phyloP scores from a whole-genome alignment of 2,888 invertebrate species.

The Julus scanicus region DNA sequence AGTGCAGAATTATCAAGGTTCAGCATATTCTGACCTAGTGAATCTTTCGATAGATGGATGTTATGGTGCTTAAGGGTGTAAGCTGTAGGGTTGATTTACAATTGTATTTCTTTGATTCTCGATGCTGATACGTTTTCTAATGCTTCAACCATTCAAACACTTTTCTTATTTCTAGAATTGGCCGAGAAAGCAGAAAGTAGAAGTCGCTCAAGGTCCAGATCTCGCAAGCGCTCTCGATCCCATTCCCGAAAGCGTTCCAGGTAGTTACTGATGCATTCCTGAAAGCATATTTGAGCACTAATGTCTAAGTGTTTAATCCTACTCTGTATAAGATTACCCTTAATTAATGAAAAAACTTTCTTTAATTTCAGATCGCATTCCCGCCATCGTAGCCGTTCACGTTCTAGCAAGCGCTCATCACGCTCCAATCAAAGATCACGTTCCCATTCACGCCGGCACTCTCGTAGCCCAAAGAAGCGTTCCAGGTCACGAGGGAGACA shows the following conservation, averaged over 20 bases:
- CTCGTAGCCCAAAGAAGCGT: constrained; percentile 56
- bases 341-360: neutral
- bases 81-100: neutral
- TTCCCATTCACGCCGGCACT: constrained; percentile 56
- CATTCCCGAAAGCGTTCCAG: constrained; percentile 63
- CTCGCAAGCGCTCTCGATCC: constrained; percentile 71
- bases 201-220: constrained; percentile 65
- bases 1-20: too few relatives aligned
- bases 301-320: neutral
- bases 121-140: neutral
- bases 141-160: neutral
- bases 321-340: neutral
- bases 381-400: constrained; percentile 53
- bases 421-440: constrained; percentile 57
- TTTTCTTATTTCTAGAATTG: constrained; percentile 52
- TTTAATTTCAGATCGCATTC: constrained; percentile 52
- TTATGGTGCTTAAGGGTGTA: too few relatives aligned
- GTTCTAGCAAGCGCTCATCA: constrained; percentile 53
- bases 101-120: neutral
- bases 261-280: constrained; percentile 59
- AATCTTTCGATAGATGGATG: too few relatives aligned
- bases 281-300: neutral
- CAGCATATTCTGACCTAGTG: too few relatives aligned
- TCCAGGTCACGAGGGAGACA: constrained; percentile 55
- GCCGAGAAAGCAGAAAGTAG: constrained; percentile 56